Conservation (phyloP, 2,797 vertebrate species). For the Oreochromis grahami region DNA sequence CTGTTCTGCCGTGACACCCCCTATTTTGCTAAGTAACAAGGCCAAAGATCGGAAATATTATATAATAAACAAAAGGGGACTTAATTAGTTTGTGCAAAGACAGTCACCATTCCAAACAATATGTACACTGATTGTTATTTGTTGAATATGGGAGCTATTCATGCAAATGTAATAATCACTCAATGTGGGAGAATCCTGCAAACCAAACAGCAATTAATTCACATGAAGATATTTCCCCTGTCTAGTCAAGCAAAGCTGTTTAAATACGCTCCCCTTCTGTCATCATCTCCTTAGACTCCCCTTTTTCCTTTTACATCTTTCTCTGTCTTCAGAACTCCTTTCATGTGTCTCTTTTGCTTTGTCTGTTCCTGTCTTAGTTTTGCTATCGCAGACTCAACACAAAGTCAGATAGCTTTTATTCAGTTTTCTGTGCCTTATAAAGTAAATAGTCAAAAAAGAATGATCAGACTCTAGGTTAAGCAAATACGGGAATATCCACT, state of each 20-base stretch:
- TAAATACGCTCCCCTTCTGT: not conserved
- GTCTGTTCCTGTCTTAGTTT: not conserved
- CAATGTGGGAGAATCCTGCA: not conserved
- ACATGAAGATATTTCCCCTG: not conserved
- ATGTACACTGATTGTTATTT: not conserved
- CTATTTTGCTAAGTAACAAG: not conserved
- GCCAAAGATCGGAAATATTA: not conserved
- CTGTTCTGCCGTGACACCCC: not conserved
- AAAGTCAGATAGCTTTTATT: not conserved
- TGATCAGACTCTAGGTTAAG: not conserved
- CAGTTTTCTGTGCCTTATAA: not conserved
- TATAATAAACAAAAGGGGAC: not conserved
- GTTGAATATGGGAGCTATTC: not conserved
- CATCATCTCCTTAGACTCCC: not conserved
- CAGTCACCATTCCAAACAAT: not conserved
- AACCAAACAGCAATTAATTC: slow-evolving; percentile 8
- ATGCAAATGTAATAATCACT: not conserved
- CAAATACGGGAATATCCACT: not conserved
- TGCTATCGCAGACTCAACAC: not conserved
- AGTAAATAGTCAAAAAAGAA: slow-evolving; percentile 26
- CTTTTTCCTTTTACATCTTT: not conserved
- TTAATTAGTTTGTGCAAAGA: not conserved
- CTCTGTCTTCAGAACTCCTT: slow-evolving; percentile 1
- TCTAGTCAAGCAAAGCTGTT: slow-evolving; percentile 13
- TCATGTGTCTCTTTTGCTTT: not conserved